Evolutionary conservation across 2,797 vertebrate species (phyloP).

Genomic region (Salmo trutta): DNA sequence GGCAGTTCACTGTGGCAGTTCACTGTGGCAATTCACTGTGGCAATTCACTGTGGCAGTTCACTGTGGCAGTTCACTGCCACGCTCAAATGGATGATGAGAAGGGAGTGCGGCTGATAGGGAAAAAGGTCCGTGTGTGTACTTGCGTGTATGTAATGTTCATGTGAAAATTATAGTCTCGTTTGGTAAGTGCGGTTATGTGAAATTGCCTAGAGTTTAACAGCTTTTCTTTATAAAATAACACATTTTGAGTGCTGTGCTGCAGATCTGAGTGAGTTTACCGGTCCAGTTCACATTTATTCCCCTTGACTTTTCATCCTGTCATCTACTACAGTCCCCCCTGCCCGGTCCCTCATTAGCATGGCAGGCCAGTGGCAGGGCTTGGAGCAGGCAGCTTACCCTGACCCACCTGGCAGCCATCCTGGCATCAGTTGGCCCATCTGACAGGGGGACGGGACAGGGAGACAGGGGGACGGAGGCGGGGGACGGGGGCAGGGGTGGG

Average conservation of each 20-base stretch:
- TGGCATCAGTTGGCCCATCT: constrained; percentile 6
- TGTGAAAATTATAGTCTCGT: not conserved
- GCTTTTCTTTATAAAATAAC: not conserved
- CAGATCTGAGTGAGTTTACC: not conserved
- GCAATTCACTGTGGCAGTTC: too few relatives aligned
- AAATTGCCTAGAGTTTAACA: not conserved
- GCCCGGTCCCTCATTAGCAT: not conserved
- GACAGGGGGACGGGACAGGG: not conserved
- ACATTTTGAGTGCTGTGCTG: not conserved
- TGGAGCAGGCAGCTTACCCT: constrained; percentile 3
- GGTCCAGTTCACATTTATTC: too few relatives aligned
- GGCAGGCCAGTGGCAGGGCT: not conserved
- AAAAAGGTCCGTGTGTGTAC: not conserved
- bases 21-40: too few relatives aligned
- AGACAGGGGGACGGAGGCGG: not conserved
- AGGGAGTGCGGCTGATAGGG: not conserved
- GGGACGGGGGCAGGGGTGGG: not conserved
- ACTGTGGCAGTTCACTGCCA: too few relatives aligned
- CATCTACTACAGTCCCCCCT: not conserved
- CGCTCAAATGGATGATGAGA: not conserved
- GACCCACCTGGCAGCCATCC: constrained; percentile 13
- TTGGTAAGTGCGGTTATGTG: not conserved
- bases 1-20: not conserved
- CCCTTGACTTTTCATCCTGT: not conserved
- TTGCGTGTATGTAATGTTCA: not conserved